Base-by-base conservation (phyloP, 1,140 invertebrate genomes). In the Halyomorpha halys region DNA sequence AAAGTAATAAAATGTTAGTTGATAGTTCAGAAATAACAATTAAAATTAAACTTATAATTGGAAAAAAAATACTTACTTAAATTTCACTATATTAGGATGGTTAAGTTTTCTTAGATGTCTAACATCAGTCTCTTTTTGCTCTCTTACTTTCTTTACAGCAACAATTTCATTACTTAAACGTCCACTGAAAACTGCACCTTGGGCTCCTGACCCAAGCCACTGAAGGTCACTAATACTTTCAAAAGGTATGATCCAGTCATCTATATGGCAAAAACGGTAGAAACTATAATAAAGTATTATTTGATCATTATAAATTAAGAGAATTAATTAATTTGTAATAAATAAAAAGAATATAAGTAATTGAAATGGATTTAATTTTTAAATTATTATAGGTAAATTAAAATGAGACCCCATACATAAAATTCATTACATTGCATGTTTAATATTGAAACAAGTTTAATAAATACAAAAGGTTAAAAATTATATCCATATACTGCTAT, bases 1-100 rank as follows among this genome's bases (percentile, higher is more conserved):
- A 30, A 30, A 30, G 27, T 30, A 30, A 30, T 30, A 30, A 30
- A 30, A 30, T 30, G 27, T 8, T n/a, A n/a, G n/a, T n/a, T 59
- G 23, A 60, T 23, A 44, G 9, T 39, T 39, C n/a, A n/a, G 47
- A 49, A 59, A 63, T 34, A 66, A 66, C 34, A 27, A 63, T 39
- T 61, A 9, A 56, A 34, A 61, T 9, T 39, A 39, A 1, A 39
- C 11, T 39, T 1, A 39, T 39, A 13, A 39, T 39, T 39, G 1
- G 6, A 9, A 23, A 9, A 21, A 34, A n/a, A 34, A 39, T 30
- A 59, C 81, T 80, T 74, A 91, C 82, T 89, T 91, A 73, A 98
- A 98, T 72, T 91, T 86, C 56, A 98, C 93, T 70, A 98, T 93
- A 74, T 98, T 98, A 8, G 90, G 87, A 76, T 99, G 95, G 73